These are phyloP conservation scores for Podotricha telesiphe DNA, from an alignment of 2,888 invertebrate species.

Conservation along the genomic window DNA sequence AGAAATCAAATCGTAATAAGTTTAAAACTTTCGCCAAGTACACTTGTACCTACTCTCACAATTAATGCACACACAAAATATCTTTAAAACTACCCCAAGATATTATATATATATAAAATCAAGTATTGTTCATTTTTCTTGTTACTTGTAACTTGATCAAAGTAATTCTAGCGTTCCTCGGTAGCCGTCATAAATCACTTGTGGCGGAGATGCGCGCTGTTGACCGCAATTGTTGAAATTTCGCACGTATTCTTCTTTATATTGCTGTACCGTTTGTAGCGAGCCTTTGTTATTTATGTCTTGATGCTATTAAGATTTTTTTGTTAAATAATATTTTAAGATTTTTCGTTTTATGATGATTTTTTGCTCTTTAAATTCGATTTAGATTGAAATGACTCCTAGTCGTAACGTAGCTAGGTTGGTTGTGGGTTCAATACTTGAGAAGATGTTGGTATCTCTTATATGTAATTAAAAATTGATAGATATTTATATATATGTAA, in stretches of 20 bases:
- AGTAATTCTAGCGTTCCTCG: conserved; percentile 13
- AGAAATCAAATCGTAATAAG: too few relatives aligned
- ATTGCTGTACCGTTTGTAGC: conserved; percentile 31
- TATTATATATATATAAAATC: background rate
- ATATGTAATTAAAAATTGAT: too few relatives aligned
- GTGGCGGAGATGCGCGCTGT: conserved; percentile 55
- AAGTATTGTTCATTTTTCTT: background rate
- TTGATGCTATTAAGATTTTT: conserved; percentile 17
- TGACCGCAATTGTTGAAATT: conserved; percentile 54
- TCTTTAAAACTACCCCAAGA: too few relatives aligned
- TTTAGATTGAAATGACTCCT: background rate
- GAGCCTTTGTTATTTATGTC: conserved; percentile 32
- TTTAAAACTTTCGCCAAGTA: too few relatives aligned
- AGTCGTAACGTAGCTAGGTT: too few relatives aligned
- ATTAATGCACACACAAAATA: too few relatives aligned
- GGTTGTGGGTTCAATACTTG: too few relatives aligned
- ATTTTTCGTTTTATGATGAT: background rate
- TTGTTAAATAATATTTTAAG: background rate
- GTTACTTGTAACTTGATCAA: conserved; percentile 9
- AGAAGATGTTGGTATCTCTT: too few relatives aligned
- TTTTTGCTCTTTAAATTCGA: background rate
- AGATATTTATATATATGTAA: too few relatives aligned
- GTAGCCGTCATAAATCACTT: conserved; percentile 50
- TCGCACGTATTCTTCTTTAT: conserved; percentile 44
- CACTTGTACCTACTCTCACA: too few relatives aligned